phyloP scores from a whole-genome alignment of 2,888 invertebrate genomes.

The Epinotia bilunana region DNA sequence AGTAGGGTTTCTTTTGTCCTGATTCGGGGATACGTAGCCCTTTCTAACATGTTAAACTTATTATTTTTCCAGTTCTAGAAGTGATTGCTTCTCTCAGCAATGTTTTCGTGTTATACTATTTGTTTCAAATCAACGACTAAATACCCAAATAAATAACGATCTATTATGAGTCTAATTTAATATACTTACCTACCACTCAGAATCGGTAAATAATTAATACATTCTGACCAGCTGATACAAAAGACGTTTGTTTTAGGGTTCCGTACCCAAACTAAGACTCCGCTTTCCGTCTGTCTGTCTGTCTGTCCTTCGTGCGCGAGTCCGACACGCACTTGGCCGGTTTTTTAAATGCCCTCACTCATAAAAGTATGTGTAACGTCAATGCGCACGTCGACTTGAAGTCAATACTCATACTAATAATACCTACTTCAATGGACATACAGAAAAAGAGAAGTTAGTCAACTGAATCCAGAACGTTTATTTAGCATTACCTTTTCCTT shows the following conservation, averaged over 20 bases:
- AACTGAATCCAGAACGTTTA: not conserved
- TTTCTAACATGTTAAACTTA: not conserved
- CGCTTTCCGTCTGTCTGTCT: no score
- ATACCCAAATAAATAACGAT: no score
- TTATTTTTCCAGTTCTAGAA: not conserved
- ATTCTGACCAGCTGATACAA: not conserved
- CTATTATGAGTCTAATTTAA: no score
- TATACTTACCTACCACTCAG: not conserved
- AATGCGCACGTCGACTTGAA: no score
- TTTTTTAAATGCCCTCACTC: no score
- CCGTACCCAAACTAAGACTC: no score
- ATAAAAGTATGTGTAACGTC: not conserved
- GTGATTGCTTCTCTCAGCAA: not conserved
- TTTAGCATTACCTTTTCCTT: not conserved
- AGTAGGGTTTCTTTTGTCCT: slow-evolving; percentile 2
- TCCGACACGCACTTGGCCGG: no score
- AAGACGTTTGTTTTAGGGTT: no score
- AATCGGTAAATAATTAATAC: not conserved
- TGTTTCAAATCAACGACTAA: not conserved
- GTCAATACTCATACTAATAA: no score
- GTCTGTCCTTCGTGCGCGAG: no score
- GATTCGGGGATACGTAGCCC: not conserved
- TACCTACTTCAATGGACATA: not conserved
- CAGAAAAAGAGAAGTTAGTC: not conserved
- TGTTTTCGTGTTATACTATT: not conserved